Evolutionary conservation across 2,888 invertebrate species (phyloP).

Genomic region (Tachystola acroxantha): DNA sequence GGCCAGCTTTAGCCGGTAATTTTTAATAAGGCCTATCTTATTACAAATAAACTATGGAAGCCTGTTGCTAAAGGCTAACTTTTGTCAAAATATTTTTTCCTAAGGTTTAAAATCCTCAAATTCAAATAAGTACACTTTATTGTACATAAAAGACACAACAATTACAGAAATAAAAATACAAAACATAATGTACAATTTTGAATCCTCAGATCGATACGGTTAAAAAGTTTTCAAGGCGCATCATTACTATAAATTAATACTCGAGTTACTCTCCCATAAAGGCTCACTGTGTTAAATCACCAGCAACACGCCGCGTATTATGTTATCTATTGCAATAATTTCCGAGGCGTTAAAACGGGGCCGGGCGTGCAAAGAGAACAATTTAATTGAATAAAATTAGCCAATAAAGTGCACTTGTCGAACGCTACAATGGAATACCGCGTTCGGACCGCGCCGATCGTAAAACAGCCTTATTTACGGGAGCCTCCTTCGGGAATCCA

Average conservation of each 20-base stretch:
- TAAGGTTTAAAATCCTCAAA: too few relatives aligned
- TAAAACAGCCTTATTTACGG: conserved; percentile 69
- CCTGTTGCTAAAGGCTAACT: too few relatives aligned
- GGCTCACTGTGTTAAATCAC: conserved; percentile 40
- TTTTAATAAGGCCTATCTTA: too few relatives aligned
- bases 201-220: too few relatives aligned
- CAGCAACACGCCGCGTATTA: conserved; percentile 35
- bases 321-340: conserved; percentile 67
- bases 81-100: too few relatives aligned
- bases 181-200: too few relatives aligned
- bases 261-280: conserved; percentile 26
- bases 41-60: too few relatives aligned
- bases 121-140: too few relatives aligned
- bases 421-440: conserved; percentile 74
- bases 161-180: too few relatives aligned
- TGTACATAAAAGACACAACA: too few relatives aligned
- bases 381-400: conserved; percentile 78
- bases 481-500: conserved; percentile 53
- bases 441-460: conserved; percentile 39
- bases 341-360: conserved; percentile 59
- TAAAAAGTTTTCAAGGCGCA: conserved; percentile 18
- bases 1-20: too few relatives aligned
- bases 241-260: conserved; percentile 34
- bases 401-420: conserved; percentile 68
- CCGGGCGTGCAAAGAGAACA: conserved; percentile 52